These are phyloP conservation scores for Steinernema scapterisci DNA, from an alignment of 2,888 invertebrate genomes.

Conservation along the genomic window DNA sequence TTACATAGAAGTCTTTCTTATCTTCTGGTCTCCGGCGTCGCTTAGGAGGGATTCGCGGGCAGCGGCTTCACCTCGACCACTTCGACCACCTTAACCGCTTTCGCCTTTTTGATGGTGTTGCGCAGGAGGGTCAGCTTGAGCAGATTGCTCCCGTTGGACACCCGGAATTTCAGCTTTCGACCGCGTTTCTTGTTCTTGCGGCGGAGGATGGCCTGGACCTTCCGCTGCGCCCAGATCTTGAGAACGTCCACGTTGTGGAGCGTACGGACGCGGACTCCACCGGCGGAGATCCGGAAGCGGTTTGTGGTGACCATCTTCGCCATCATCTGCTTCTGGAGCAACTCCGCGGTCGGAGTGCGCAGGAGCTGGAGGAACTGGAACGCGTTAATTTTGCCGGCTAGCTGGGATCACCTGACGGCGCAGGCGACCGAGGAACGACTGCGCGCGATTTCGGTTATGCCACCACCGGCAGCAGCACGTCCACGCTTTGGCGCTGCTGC, in stretches of 20 bases:
- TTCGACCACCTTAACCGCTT: constrained; percentile 22
- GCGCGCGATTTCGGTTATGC: constrained; percentile 29
- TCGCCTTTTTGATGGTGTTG: constrained; percentile 26
- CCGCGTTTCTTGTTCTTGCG: constrained; percentile 27
- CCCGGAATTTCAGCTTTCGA: constrained; percentile 20
- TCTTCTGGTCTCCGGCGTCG: background rate
- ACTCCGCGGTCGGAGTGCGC: background rate
- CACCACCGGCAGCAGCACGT: background rate
- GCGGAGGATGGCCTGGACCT: constrained; percentile 26
- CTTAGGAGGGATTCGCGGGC: too few relatives aligned
- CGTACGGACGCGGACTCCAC: constrained; percentile 15
- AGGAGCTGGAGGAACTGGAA: constrained; percentile 1
- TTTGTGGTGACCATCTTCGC: constrained; percentile 11
- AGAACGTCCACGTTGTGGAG: constrained; percentile 23
- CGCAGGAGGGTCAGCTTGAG: constrained; percentile 13
- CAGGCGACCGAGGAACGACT: background rate
- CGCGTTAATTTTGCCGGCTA: constrained; percentile 3
- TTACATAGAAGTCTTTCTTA: background rate
- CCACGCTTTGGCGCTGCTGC: background rate
- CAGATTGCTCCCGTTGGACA: constrained; percentile 14
- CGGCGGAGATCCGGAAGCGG: background rate
- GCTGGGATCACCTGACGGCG: constrained; percentile 12
- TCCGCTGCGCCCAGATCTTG: constrained; percentile 26
- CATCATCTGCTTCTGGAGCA: constrained; percentile 4
- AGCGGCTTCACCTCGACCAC: background rate